Percentiles rank a stretch among this genome's conserved stretches.
Evolutionary conservation across 2,113 vertebrate genomes (phyloP).

Genomic region (Maccullochella peelii): DNA sequence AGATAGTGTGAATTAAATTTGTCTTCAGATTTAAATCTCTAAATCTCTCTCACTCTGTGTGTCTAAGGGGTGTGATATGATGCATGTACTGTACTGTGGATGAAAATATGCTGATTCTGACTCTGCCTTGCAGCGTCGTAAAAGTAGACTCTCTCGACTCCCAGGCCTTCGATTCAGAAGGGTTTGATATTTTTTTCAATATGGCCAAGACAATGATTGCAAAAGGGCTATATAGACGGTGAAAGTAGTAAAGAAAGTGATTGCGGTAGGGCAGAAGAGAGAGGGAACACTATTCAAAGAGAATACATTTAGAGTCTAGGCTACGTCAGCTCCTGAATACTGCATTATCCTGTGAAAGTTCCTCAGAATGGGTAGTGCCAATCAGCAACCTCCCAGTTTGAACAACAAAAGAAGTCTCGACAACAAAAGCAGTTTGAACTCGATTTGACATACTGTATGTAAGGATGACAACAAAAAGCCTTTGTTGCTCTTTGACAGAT

Average conservation of each 20-base stretch:
- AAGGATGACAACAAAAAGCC: conserved; percentile 31
- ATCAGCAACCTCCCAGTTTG: conserved; percentile 37
- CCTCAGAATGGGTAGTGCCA: conserved; percentile 16
- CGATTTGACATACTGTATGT: conserved; percentile 35
- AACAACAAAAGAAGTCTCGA: conserved; percentile 46
- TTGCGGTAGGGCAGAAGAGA: not conserved
- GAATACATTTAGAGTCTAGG: conserved; percentile 28
- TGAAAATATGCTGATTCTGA: conserved; percentile 27
- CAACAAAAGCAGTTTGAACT: conserved; percentile 48
- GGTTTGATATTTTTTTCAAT: conserved; percentile 16
- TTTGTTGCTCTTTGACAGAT: conserved; percentile 43
- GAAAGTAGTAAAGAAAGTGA: conserved; percentile 23
- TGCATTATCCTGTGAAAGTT: conserved; percentile 20
- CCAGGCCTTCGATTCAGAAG: not conserved
- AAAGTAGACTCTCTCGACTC: conserved; percentile 6
- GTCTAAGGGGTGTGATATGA: conserved; percentile 11
- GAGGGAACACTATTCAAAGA: conserved; percentile 21
- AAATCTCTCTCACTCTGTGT: conserved; percentile 28
- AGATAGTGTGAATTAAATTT: conserved; percentile 61
- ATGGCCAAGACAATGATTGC: conserved; percentile 18
- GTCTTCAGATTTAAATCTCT: conserved; percentile 52
- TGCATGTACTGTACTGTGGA: conserved; percentile 7
- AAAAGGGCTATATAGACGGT: not conserved
- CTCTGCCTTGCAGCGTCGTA: conserved; percentile 8
- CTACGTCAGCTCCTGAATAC: conserved; percentile 10